Conservation (phyloP, 2,113 vertebrate genomes). For the Petaurus breviceps region DNA sequence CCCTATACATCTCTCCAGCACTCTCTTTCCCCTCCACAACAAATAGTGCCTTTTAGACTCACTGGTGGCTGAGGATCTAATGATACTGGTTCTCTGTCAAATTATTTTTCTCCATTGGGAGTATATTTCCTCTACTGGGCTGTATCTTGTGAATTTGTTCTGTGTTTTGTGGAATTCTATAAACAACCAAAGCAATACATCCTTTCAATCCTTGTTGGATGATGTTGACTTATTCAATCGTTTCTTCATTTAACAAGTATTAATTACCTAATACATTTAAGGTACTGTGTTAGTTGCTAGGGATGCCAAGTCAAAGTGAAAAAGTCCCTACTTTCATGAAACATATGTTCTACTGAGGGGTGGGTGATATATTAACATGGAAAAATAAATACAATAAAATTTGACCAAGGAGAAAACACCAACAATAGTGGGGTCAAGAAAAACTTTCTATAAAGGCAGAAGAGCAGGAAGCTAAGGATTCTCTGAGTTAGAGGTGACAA, state of each 20-base stretch:
- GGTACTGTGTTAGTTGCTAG: background rate
- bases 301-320: background rate
- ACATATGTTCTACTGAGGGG: background rate
- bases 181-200: background rate
- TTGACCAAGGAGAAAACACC: background rate
- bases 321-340: background rate
- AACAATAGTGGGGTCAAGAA: background rate
- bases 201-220: background rate
- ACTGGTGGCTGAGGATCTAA: background rate
- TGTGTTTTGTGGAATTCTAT: background rate
- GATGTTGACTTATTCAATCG: background rate
- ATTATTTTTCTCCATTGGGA: background rate
- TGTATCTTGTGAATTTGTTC: background rate
- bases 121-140: background rate
- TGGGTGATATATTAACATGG: background rate
- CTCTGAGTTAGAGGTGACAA: background rate
- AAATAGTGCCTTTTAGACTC: background rate
- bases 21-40: conserved; percentile 1
- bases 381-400: background rate
- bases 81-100: conserved; percentile 10
- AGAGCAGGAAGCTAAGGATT: background rate
- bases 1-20: background rate
- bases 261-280: background rate
- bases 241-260: background rate
- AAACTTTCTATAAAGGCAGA: background rate